Base-by-base conservation (phyloP, 2,888 invertebrate genomes). In the Antheraea assamensis region DNA sequence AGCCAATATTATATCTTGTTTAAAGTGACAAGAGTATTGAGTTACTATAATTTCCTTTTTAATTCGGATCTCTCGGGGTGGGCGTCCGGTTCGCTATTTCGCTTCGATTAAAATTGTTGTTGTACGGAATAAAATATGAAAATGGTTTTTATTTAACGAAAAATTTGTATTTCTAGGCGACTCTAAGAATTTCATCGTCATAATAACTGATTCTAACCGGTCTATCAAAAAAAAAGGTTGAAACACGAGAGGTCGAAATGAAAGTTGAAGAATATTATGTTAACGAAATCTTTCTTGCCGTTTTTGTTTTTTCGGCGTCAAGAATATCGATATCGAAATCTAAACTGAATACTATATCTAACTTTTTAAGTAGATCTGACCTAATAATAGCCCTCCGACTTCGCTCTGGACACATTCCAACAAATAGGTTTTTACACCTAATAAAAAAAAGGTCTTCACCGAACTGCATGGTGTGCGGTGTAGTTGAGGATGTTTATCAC, bases 41-140 rank as follows among this genome's bases (percentile, higher is more conserved):
- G 61, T 64, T 64, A 64, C 30, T 64, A 64, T 64, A 64, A 64
- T 64, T 64, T 64, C 30, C 61, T 64, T 30, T 64, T 64, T 64
- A 17, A 30, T 64, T 30, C 61, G 4, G 5, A 5, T 15, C 27
- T 13, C 30, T 30, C 27, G 30, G 30, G 27, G 30, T 27, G 3
- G 30, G 27, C 61, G 30, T 64, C 61, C 61, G 27, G 61, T 64
- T 17, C 30, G 30, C 17, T 30, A 30, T 30, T 64, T 64, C 61
- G 17, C 27, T 24, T 52, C n/a, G 3, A 24, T 24, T 13, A 58
- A 58, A 58, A 13, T 58, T 58, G 8, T n/a, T 24, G n/a, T 24
- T 2, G 10, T 30, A 17, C 13, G 30, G 24, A 58, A 24, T 42
- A 24, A 21, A 55, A n/a, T n/a, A 55, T 55, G 13, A 21, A 55